Evolutionary conservation across 2,797 vertebrate genomes (phyloP), one percentile per base, ranked within the genome.

Genomic region (Eulemur rubriventer): DNA sequence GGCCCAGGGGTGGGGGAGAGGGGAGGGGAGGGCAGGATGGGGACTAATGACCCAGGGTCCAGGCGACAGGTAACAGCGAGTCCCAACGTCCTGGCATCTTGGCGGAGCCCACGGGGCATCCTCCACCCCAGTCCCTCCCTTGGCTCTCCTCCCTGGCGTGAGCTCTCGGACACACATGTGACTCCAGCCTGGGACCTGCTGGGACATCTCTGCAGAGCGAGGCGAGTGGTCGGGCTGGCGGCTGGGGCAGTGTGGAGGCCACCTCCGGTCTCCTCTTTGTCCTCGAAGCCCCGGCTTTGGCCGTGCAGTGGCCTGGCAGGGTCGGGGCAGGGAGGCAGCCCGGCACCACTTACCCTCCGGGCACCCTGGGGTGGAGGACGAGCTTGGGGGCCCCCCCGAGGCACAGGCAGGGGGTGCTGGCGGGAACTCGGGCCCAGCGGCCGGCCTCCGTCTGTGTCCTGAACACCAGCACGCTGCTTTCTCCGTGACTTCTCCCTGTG

Each of bases 401-500:
- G 85, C 98, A 98, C 22, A 98, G 92, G 94, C 98, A 97, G 4
- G 98, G 98, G 79, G 98, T 84, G 55, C 98, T 98, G 91, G 98
- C 95, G 70, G 98, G 98, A 84, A 98, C 96, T 97, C 98, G 98
- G 96, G 98, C 97, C 98, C 98, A 98, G 52, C 97, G 98, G 86
- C 98, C 98, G 57, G 98, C 96, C 13, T 98, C 98, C 72, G 95
- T 93, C 87, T 98, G 98, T 30, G 98, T 95, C 98, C 98, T 98
- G 90, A 98, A 95, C 78, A 98, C 75, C 17, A 98, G 98, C 91
- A 98, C 91, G n/a, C 98, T 92, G 20, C 97, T 98, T 93, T 98
- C 99, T 97, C 97, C 98, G 13, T 95, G 97, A 97, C 97, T 98
- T 94, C 98, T 98, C 95, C 98, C 98, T 99, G 96, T 89, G 33